Conservation (phyloP, 1,140 invertebrate genomes). For the Ctenoplectra terminalis region DNA sequence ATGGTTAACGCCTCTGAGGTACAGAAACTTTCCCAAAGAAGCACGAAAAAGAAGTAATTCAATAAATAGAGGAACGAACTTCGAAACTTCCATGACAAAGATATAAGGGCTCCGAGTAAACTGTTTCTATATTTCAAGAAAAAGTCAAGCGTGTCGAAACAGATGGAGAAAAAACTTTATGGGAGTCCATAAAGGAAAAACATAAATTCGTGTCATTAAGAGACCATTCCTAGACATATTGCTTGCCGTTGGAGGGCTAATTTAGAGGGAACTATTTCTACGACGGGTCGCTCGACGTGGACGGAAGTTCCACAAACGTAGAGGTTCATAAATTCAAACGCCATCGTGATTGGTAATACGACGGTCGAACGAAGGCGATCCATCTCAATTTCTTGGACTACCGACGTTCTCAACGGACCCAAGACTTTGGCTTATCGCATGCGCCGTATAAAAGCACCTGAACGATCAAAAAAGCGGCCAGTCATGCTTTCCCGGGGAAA, state of each 20-base stretch:
- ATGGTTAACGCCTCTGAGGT: conserved; percentile 23
- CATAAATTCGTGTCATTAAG: conserved; percentile 17
- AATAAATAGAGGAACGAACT: conserved; percentile 3
- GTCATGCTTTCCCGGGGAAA: conserved; percentile 3
- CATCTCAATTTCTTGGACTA: conserved; percentile 56
- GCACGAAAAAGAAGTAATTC: neutral
- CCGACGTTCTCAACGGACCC: neutral
- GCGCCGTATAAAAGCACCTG: neutral
- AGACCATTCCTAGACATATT: conserved; percentile 16
- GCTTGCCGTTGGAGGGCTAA: neutral
- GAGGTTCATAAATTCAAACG: conserved; percentile 56
- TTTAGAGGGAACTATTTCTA: neutral
- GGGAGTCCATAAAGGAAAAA: conserved; percentile 3
- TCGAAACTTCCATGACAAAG: neutral
- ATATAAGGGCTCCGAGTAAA: neutral
- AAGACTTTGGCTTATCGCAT: neutral
- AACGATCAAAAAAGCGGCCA: neutral
- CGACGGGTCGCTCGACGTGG: neutral
- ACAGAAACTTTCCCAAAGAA: conserved; percentile 4
- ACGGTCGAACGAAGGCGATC: conserved; percentile 39
- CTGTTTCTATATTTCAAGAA: conserved; percentile 19
- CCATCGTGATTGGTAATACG: conserved; percentile 54
- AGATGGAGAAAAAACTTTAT: conserved; percentile 20
- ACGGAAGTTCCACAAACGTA: conserved; percentile 4
- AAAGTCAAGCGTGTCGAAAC: conserved; percentile 11